Evolutionary conservation across 2,113 vertebrate species (phyloP), one percentile per base, ranked within the genome.

Genomic region (Paedocypris sp.): DNA sequence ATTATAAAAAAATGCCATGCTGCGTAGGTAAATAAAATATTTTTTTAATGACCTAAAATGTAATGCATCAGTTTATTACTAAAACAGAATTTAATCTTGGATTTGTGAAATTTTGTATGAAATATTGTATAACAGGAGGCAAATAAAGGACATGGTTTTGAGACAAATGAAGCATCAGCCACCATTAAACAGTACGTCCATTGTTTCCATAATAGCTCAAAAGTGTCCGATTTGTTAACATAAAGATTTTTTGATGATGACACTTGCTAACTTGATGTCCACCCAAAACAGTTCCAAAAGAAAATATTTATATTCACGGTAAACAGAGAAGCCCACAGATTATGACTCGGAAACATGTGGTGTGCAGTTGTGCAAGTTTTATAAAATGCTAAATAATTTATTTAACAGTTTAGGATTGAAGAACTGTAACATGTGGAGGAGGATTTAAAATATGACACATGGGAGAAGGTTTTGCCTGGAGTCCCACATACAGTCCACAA

Each of bases 151-250:
- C n/a, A n/a, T n/a, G n/a, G n/a, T n/a, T n/a, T n/a, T n/a, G n/a
- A n/a, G n/a, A n/a, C n/a, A n/a, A n/a, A n/a, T n/a, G n/a, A n/a
- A n/a, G n/a, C n/a, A n/a, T n/a, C n/a, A n/a, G n/a, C n/a, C n/a
- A n/a, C n/a, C n/a, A n/a, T n/a, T n/a, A n/a, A n/a, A n/a, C n/a
- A n/a, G n/a, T n/a, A n/a, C n/a, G n/a, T n/a, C n/a, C n/a, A n/a
- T n/a, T 52, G 31, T 52, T 52, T 52, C 19, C 32, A 52, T 23
- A 4, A n/a, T n/a, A n/a, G n/a, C n/a, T n/a, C n/a, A n/a, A n/a
- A n/a, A n/a, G n/a, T n/a, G n/a, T 5, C 19, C 9, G 18, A 25
- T n/a, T 53, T 25, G 20, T 53, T 38, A 53, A 53, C 50, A 38
- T 38, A 36, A 10, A 36, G 22, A 25, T 19, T 53, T 10, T 53